A percentile compares a stretch with the other conserved stretches of the same genome.
These are phyloP conservation scores for Zoanthus gigantus DNA, from an alignment of 92 coral and sea anemone species.

Conservation along the genomic window DNA sequence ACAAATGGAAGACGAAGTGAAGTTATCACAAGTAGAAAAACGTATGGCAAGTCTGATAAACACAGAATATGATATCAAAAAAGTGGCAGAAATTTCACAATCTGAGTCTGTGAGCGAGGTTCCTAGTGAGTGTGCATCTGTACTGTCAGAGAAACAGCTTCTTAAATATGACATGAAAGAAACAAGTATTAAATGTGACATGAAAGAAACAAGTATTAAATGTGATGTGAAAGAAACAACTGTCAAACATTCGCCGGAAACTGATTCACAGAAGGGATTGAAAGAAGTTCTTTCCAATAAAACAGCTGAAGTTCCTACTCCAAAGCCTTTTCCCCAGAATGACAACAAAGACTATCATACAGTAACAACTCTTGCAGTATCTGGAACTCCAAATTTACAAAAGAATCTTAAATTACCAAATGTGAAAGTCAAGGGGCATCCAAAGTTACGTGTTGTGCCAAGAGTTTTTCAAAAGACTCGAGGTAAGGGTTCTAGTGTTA, in stretches of 20 bases:
- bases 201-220: neutral
- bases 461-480: constrained; percentile 10
- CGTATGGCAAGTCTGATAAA: no score
- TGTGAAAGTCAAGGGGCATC: neutral
- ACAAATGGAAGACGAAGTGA: neutral
- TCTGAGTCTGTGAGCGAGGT: neutral
- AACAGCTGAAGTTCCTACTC: neutral
- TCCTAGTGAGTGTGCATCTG: neutral
- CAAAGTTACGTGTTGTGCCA: constrained; percentile 39
- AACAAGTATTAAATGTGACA: neutral
- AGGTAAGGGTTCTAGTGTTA: constrained; percentile 8
- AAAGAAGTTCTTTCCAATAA: neutral
- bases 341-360: neutral
- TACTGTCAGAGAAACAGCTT: neutral
- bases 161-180: neutral
- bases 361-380: neutral
- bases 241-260: neutral
- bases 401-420: neutral
- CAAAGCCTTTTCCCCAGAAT: neutral
- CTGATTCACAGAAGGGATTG: neutral
- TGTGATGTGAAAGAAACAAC: neutral
- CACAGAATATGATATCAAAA: neutral
- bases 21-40: neutral
- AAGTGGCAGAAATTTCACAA: neutral
- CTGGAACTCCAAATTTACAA: neutral